Evolutionary conservation across 2,797 vertebrate genomes (phyloP), one percentile per base, ranked within the genome.

Genomic region (Phoebastria nigripes): DNA sequence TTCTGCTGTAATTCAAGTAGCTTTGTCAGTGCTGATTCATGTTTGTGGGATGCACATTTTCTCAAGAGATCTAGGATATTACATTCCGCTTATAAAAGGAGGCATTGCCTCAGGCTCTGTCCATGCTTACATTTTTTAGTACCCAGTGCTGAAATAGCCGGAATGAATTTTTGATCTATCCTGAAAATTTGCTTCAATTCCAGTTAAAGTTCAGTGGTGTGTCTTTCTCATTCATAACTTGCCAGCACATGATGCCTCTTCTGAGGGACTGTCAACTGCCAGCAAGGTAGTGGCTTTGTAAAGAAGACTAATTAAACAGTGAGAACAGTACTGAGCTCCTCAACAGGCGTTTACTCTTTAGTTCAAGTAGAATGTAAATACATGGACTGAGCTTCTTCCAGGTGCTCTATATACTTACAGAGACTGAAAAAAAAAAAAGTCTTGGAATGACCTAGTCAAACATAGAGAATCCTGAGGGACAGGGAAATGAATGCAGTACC

Each of bases 11-110:
- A 82, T 89, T 92, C 90, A 90, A 93, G 71, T n/a, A 44, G 56
- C 71, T 92, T 87, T 26, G 24, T 74, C 89, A 87, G 63, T 28
- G 89, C 81, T 93, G 94, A 96, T 82, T 95, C 93, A 91, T 2
- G 0, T 87, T 92, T 92, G 73, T 82, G 51, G 90, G 63, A 89
- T 73, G 81, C 39, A 79, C 17, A 9, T 92, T 82, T 69, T 82
- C 77, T 90, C 74, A 62, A 54, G 82, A 89, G 73, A 35, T 51
- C 47, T 0, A 61, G 46, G 42, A 58, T 95, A 84, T 79, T 94
- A 44, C 55, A 63, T 79, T 42, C 47, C 11, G 15, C 42, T 74
- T 67, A 25, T 55, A 66, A 83, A 91, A 96, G 12, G 25, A 86
- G 15, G 31, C 17, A 67, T 59, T 63, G 51, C 89, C 77, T 82